phyloP scores from a whole-genome alignment of 2,113 vertebrate genomes.

The Ctenomys sociabilis region DNA sequence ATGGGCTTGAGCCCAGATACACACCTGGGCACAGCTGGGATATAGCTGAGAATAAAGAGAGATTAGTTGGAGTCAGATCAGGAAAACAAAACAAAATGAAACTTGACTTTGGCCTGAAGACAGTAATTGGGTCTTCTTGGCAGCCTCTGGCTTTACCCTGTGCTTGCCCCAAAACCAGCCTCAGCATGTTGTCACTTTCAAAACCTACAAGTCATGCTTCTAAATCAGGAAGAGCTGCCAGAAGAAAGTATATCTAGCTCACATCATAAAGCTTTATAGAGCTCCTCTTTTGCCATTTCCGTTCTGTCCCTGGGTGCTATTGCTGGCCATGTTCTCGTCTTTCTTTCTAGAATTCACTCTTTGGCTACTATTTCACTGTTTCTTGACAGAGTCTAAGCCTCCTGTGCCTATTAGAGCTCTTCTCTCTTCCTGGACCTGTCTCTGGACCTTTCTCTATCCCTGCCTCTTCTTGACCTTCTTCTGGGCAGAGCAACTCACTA shows the following conservation, averaged over 20 bases:
- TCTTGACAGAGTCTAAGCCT: neutral
- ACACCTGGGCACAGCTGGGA: neutral
- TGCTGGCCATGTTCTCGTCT: neutral
- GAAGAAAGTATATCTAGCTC: neutral
- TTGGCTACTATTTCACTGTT: neutral
- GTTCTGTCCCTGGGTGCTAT: neutral
- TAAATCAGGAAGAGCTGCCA: neutral
- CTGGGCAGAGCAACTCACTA: neutral
- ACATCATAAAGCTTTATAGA: neutral
- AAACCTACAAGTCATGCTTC: neutral
- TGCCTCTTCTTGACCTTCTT: too few species aligned
- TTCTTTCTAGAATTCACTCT: neutral
- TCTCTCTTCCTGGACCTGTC: neutral
- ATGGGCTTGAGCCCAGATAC: neutral
- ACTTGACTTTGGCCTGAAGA: conserved; percentile 63
- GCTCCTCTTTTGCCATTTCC: neutral
- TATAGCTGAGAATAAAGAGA: neutral
- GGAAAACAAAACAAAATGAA: conserved; percentile 46
- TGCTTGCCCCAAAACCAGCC: conserved; percentile 16
- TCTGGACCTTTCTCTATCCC: neutral
- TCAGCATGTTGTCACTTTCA: conserved; percentile 48
- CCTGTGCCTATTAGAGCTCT: neutral
- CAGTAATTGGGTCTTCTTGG: conserved; percentile 46
- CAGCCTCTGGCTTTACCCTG: neutral
- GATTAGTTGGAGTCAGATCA: conserved; percentile 13